phyloP scores from a whole-genome alignment of 2,888 invertebrate genomes.

The Scaeva pyrastri region DNA sequence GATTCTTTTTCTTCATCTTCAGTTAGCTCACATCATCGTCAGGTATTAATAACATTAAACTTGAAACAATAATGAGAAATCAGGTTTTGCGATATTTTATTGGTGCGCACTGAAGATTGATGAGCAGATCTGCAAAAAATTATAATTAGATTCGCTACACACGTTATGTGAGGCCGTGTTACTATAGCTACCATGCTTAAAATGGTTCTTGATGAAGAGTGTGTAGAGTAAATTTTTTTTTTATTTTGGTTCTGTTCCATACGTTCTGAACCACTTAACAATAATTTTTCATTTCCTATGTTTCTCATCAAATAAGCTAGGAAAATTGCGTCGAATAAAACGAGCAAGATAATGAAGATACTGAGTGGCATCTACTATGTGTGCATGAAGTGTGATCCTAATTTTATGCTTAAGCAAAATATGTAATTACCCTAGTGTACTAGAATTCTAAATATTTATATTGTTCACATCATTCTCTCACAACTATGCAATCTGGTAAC shows the following conservation, averaged over 20 bases:
- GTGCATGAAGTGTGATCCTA: background rate
- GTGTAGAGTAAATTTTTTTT: constrained; percentile 12
- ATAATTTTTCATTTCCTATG: constrained; percentile 68
- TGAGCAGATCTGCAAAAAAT: constrained; percentile 44
- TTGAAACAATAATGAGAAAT: constrained; percentile 69
- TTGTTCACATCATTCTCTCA: background rate
- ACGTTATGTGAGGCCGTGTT: constrained; percentile 49
- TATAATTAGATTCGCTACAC: constrained; percentile 64
- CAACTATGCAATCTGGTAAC: background rate
- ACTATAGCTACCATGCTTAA: constrained; percentile 43
- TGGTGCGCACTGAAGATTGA: constrained; percentile 60
- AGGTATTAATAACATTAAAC: constrained; percentile 62
- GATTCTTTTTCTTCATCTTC: constrained; percentile 31
- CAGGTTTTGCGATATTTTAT: constrained; percentile 61
- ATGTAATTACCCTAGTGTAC: constrained; percentile 63
- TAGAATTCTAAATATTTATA: constrained; percentile 56
- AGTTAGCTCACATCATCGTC: constrained; percentile 21
- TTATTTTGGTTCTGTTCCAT: constrained; percentile 16
- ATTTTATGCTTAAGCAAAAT: constrained; percentile 25
- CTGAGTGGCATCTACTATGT: constrained; percentile 21
- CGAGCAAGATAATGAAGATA: constrained; percentile 34
- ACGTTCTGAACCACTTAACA: constrained; percentile 67
- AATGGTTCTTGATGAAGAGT: constrained; percentile 13
- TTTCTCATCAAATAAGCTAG: constrained; percentile 45
- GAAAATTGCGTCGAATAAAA: constrained; percentile 20